A percentile compares a stretch with the other conserved stretches of the same genome.
These are phyloP conservation scores for Rhadina sibilatrix DNA, from an alignment of 2,113 vertebrate species.

Conservation along the genomic window DNA sequence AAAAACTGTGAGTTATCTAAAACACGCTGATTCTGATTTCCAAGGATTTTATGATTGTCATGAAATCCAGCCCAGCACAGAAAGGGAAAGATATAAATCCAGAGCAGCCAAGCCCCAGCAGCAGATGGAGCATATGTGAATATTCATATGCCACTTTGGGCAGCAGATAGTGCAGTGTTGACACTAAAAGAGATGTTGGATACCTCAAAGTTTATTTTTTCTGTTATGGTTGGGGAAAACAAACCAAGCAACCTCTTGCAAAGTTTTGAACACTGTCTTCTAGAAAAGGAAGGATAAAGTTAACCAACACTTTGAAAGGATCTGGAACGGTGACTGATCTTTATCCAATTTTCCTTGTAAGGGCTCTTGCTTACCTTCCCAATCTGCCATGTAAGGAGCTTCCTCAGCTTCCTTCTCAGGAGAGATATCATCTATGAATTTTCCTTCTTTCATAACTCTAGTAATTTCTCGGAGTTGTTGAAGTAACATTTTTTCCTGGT, in stretches of 20 bases:
- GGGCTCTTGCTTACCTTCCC: conserved; percentile 77
- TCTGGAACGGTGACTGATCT: neutral
- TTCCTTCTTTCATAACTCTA: conserved; percentile 92
- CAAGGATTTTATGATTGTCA: neutral
- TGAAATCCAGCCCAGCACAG: conserved; percentile 36
- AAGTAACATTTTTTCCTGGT: conserved; percentile 89
- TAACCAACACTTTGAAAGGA: neutral
- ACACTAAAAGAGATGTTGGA: neutral
- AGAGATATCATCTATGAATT: conserved; percentile 79
- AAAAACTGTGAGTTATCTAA: conserved; percentile 9
- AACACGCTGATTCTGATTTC: neutral
- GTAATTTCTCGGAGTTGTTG: conserved; percentile 93
- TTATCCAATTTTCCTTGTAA: neutral
- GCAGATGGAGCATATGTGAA: conserved; percentile 32
- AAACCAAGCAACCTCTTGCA: neutral
- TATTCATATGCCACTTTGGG: conserved; percentile 17
- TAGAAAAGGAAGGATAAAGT: conserved; percentile 1
- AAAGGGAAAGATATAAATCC: conserved; percentile 24
- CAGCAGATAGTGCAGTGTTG: neutral
- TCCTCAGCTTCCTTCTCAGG: conserved; percentile 86
- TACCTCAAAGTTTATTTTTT: neutral
- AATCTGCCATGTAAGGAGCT: conserved; percentile 83
- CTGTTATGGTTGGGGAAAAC: neutral
- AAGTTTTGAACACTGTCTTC: neutral
- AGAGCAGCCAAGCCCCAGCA: conserved; percentile 18